Evolutionary conservation across 1,140 invertebrate species (phyloP).

Genomic region (Caenorhabditis brenneri): DNA sequence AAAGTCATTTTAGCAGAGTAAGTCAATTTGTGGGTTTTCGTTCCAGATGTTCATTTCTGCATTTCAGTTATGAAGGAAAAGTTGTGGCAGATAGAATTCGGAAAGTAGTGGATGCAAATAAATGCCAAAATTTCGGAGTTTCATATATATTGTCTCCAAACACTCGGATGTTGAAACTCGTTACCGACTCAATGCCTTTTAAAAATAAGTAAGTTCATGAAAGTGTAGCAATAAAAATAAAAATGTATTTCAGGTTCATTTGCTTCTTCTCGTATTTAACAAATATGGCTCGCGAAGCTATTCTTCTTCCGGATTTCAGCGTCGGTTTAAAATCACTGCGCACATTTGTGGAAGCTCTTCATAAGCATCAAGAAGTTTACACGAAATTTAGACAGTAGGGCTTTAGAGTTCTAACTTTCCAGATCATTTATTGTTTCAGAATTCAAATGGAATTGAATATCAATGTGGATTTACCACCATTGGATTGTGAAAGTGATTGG

Average conservation of each 20-base stretch:
- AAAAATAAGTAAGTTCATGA: not conserved
- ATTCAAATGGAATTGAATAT: not conserved
- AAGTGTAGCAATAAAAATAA: not conserved
- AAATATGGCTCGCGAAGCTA: not conserved
- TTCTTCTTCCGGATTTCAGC: not conserved
- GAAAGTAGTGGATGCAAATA: not conserved
- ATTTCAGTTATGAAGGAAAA: slow-evolving; percentile 29
- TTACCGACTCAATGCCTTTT: not conserved
- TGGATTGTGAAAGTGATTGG: not conserved
- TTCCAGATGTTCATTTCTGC: not conserved
- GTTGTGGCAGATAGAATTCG: slow-evolving; percentile 5
- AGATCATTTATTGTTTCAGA: not conserved
- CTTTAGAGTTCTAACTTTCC: not conserved
- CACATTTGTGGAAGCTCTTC: not conserved
- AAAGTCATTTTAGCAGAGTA: slow-evolving; percentile 1
- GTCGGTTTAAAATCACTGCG: not conserved
- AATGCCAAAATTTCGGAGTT: not conserved
- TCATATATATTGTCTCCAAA: not conserved
- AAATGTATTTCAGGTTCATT: not conserved
- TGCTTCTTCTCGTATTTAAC: slow-evolving; percentile 3
- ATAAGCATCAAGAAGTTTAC: not conserved
- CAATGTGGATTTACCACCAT: not conserved
- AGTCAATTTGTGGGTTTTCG: not conserved
- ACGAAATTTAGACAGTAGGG: slow-evolving; percentile 1
- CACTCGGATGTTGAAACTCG: not conserved